Percentiles rank a stretch among this genome's conserved stretches.
Conservation (phyloP, 2,113 vertebrate species). For the Orycteropus afer region DNA sequence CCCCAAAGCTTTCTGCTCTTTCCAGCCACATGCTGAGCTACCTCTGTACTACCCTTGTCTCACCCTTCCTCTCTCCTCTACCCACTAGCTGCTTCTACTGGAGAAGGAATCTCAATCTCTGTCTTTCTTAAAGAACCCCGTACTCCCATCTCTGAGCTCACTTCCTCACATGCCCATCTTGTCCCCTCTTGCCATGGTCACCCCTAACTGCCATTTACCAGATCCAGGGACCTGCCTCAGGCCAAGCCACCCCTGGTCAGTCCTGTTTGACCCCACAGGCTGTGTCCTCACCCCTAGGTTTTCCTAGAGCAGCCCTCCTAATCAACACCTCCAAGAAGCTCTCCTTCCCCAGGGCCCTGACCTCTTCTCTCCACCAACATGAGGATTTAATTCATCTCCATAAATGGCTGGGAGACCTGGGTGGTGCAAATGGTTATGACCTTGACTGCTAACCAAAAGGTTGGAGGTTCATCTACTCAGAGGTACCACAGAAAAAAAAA, state of each 20-base stretch:
- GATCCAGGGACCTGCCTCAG: not conserved
- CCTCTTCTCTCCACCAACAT: not conserved
- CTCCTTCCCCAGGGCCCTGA: not conserved
- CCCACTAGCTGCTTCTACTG: not conserved
- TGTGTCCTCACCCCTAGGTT: not conserved
- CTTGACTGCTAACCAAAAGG: not conserved
- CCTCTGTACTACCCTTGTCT: not conserved
- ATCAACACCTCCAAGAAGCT: not conserved
- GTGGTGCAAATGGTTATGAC: not conserved
- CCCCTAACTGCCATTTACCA: not conserved
- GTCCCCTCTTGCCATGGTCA: not conserved
- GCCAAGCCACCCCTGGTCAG: not conserved
- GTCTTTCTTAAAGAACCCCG: not conserved
- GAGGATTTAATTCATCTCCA: not conserved
- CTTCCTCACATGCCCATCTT: not conserved
- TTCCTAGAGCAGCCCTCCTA: not conserved
- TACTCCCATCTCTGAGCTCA: not conserved
- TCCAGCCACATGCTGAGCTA: not conserved
- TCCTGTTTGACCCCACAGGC: not conserved
- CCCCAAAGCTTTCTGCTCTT: not conserved
- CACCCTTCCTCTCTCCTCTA: not conserved
- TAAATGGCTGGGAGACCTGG: not conserved
- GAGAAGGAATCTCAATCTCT: not conserved
- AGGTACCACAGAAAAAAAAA: not conserved
- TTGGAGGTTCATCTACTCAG: not conserved